phyloP scores from a whole-genome alignment of 2,888 invertebrate species.

The Blomia tropicalis region DNA sequence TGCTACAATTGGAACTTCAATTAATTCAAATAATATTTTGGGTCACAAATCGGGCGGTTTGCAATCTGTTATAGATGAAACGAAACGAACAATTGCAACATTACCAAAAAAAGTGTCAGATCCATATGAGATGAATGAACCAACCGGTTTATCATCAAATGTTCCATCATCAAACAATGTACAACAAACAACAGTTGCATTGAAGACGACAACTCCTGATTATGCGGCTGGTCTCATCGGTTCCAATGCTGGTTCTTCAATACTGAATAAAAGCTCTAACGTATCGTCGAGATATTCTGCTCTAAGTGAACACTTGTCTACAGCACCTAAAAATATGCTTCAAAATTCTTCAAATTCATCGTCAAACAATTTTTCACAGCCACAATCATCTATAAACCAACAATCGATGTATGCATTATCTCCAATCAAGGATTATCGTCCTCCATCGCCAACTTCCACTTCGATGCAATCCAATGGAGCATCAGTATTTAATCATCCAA shows the following conservation, averaged over 20 bases:
- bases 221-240: conserved; percentile 54
- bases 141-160: neutral
- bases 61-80: neutral
- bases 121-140: neutral
- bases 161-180: neutral
- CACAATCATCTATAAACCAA: no score
- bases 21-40: conserved; percentile 25
- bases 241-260: neutral
- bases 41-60: neutral
- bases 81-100: neutral
- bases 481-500: no score
- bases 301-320: no score
- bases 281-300: no score
- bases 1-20: conserved; percentile 30
- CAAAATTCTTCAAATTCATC: neutral
- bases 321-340: neutral
- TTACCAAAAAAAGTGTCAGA: neutral
- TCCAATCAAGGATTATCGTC: no score
- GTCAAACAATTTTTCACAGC: no score
- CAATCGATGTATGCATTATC: no score
- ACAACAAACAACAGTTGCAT: conserved; percentile 19
- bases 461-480: no score
- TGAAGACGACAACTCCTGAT: conserved; percentile 53
- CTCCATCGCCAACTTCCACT: no score
- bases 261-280: no score